These are phyloP conservation scores for Rhadina sibilatrix DNA, from an alignment of 2,113 vertebrate species.

Conservation along the genomic window DNA sequence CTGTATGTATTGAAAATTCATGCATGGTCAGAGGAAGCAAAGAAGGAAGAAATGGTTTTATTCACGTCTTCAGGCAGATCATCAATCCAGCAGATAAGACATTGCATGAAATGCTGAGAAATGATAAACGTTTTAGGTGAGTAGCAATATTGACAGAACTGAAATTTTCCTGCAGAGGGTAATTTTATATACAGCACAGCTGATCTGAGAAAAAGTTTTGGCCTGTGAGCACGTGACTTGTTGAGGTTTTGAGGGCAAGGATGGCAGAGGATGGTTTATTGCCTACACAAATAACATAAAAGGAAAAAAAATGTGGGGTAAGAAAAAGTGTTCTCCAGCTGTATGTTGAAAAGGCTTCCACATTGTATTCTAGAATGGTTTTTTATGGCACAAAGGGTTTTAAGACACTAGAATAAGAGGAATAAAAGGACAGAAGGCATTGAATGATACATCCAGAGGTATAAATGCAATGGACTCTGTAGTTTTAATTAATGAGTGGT, in stretches of 20 bases:
- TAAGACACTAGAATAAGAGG: background rate
- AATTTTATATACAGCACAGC: background rate
- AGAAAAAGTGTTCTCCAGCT: background rate
- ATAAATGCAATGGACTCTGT: background rate
- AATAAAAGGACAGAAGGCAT: background rate
- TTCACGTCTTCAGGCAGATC: slow-evolving; percentile 86
- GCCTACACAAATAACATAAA: background rate
- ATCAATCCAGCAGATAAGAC: slow-evolving; percentile 84
- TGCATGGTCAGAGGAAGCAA: slow-evolving; percentile 95
- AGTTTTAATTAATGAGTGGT: background rate
- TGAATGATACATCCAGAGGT: background rate
- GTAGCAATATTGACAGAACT: background rate
- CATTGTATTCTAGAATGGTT: background rate
- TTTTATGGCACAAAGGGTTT: background rate
- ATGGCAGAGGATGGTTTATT: background rate
- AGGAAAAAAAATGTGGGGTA: background rate
- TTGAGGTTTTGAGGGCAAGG: background rate
- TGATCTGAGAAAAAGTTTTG: background rate
- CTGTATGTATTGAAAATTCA: slow-evolving; percentile 94
- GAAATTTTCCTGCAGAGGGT: background rate
- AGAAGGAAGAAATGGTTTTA: slow-evolving; percentile 91
- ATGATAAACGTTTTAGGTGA: slow-evolving; percentile 90
- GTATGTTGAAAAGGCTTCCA: background rate
- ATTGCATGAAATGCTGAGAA: slow-evolving; percentile 81
- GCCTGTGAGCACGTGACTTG: background rate